Evolutionary conservation across 2,797 vertebrate genomes (phyloP).

Genomic region (Arremon brunneinucha): DNA sequence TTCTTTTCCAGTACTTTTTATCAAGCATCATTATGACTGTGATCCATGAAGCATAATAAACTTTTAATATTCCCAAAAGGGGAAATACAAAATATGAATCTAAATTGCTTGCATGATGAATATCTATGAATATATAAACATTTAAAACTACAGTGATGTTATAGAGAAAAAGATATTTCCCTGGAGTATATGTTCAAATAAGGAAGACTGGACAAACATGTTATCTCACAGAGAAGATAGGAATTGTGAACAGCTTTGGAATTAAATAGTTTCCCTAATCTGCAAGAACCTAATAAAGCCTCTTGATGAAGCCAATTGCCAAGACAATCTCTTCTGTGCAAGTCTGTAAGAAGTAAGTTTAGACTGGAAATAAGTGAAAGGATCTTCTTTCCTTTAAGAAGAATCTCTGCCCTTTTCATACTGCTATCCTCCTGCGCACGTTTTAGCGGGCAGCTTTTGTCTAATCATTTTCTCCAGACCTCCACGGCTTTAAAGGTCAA

Average conservation of each 20-base stretch:
- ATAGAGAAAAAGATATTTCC: conserved; percentile 34
- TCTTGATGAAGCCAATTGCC: neutral
- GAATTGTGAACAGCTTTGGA: neutral
- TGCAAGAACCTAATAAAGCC: conserved; percentile 1
- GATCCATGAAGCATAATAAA: neutral
- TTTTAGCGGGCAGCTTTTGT: neutral
- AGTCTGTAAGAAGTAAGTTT: neutral
- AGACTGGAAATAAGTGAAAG: neutral
- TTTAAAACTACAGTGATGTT: neutral
- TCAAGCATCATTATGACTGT: neutral
- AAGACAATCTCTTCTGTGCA: neutral
- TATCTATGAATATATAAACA: conserved; percentile 38
- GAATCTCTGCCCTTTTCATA: neutral
- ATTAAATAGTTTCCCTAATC: conserved; percentile 29
- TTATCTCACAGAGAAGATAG: conserved; percentile 9
- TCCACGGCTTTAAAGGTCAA: neutral
- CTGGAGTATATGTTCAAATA: neutral
- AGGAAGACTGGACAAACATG: neutral
- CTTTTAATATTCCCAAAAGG: neutral
- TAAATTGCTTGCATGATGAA: conserved; percentile 5
- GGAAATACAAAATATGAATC: neutral
- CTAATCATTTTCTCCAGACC: neutral
- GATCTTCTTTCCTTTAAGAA: neutral
- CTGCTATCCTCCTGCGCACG: neutral
- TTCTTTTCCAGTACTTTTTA: neutral